Percentiles rank a stretch among this genome's conserved stretches.
Evolutionary conservation across 2,888 invertebrate genomes (phyloP).

Genomic region (Nymphalis c-album): DNA sequence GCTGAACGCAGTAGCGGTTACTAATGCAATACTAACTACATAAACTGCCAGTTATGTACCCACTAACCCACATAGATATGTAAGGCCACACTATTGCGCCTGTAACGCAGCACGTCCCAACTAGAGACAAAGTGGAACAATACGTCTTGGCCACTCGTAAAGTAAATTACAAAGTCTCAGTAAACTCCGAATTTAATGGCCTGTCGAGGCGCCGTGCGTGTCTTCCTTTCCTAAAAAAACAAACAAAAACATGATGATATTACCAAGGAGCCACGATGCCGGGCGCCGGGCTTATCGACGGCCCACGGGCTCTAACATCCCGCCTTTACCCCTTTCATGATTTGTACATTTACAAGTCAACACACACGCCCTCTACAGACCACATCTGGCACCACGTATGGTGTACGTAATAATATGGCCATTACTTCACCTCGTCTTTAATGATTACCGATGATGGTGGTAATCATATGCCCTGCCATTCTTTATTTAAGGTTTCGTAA

Average conservation of each 20-base stretch:
- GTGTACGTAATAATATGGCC: not conserved
- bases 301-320: conserved; percentile 62
- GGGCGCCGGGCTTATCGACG: conserved; percentile 71
- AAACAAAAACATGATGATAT: conserved; percentile 52
- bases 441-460: conserved; percentile 1
- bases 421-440: conserved; percentile 4
- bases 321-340: conserved; percentile 43
- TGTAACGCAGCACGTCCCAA: not conserved
- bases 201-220: conserved; percentile 57
- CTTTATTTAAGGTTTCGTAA: conserved; percentile 20
- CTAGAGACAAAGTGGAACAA: conserved; percentile 39
- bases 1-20: no score
- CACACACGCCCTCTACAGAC: not conserved
- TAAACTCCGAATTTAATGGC: conserved; percentile 55
- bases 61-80: no score
- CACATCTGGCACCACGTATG: not conserved
- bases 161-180: conserved; percentile 52
- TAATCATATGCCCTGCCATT: conserved; percentile 11
- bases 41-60: no score
- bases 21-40: no score
- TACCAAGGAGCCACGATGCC: conserved; percentile 49
- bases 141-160: conserved; percentile 41
- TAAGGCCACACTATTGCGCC: no score
- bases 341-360: conserved; percentile 52
- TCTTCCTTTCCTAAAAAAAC: conserved; percentile 42